Evolutionary conservation across 2,888 invertebrate species (phyloP).

Genomic region (Dryadula phaetusa): DNA sequence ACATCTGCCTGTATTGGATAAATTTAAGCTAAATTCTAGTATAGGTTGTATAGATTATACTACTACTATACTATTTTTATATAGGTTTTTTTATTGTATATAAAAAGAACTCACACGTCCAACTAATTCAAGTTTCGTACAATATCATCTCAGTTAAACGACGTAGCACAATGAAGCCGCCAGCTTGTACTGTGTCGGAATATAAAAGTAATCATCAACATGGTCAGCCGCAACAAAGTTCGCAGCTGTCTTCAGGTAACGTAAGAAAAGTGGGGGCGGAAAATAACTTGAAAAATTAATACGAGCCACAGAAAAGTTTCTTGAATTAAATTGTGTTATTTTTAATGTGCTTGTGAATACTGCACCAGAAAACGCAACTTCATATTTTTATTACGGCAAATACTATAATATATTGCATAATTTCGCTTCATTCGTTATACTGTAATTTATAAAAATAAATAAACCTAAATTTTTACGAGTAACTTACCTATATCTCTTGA

Average conservation of each 20-base stretch:
- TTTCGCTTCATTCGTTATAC: not conserved
- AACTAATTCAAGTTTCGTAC: conserved; percentile 66
- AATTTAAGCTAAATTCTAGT: too few relatives aligned
- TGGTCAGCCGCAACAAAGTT: conserved; percentile 71
- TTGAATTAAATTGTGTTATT: not conserved
- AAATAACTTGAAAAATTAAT: conserved; percentile 71
- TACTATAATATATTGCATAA: too few relatives aligned
- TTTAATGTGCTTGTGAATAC: not conserved
- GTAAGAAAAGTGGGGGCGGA: conserved; percentile 74
- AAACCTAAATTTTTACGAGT: too few relatives aligned
- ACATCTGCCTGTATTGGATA: too few relatives aligned
- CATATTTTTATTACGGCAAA: not conserved
- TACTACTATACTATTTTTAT: too few relatives aligned
- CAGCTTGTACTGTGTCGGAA: conserved; percentile 64
- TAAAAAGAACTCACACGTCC: conserved; percentile 52
- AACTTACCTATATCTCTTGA: too few relatives aligned
- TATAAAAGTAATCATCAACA: conserved; percentile 71
- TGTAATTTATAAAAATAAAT: too few relatives aligned
- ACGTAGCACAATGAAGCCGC: conserved; percentile 61
- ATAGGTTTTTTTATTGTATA: conserved; percentile 1
- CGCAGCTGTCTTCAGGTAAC: conserved; percentile 71
- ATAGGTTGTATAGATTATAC: too few relatives aligned
- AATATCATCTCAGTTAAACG: conserved; percentile 60
- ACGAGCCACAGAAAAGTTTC: conserved; percentile 53
- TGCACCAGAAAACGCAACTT: not conserved